Conservation (phyloP, 2,888 invertebrate genomes). For the Cosmorhoe ocellata region DNA sequence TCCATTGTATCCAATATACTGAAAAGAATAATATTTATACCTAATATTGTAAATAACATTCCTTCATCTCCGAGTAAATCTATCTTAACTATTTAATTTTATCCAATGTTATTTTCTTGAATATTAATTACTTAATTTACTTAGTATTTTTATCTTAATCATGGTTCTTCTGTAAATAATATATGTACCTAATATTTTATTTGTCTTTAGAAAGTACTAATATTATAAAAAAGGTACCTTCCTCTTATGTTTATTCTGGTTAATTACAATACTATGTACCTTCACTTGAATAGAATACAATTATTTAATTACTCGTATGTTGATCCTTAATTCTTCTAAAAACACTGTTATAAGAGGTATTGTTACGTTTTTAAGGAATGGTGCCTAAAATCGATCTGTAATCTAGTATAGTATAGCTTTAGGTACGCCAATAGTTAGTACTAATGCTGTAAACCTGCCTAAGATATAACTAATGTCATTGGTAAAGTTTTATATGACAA, state of each 20-base stretch:
- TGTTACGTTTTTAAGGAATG: slow-evolving; percentile 53
- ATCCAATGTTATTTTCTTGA: not conserved
- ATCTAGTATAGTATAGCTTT: slow-evolving; percentile 44
- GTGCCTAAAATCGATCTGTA: slow-evolving; percentile 58
- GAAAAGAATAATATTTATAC: not conserved
- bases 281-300: not conserved
- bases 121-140: not conserved
- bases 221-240: not conserved
- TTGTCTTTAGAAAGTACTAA: too few species aligned
- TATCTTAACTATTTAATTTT: not conserved
- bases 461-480: slow-evolving; percentile 70
- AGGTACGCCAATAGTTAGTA: slow-evolving; percentile 34
- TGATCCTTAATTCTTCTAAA: slow-evolving; percentile 2
- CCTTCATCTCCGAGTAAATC: slow-evolving; percentile 16
- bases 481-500: slow-evolving; percentile 77
- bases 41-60: slow-evolving; percentile 30
- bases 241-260: too few species aligned
- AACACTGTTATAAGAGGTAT: slow-evolving; percentile 7
- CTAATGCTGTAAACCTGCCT: slow-evolving; percentile 67
- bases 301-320: not conserved
- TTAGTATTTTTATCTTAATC: not conserved
- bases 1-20: not conserved
- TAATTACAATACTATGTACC: too few species aligned
- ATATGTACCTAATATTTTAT: too few species aligned
- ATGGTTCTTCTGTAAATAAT: too few species aligned